These are phyloP conservation scores for Molorchus minor DNA, from an alignment of 2,888 invertebrate species.

Conservation along the genomic window DNA sequence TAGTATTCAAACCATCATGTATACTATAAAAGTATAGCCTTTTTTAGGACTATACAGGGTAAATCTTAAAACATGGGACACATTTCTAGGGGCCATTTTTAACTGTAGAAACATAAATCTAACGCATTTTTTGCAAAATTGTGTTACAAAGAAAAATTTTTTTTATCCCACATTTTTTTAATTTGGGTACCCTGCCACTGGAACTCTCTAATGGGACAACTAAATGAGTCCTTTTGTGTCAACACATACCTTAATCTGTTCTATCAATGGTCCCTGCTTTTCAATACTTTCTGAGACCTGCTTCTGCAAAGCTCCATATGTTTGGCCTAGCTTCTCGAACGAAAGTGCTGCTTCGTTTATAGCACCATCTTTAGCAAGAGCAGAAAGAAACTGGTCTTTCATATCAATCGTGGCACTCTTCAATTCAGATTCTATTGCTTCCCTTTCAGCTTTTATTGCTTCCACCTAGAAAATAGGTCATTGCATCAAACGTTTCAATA, in stretches of 20 bases:
- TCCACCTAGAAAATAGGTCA: slow-evolving; percentile 70
- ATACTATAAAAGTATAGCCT: no score
- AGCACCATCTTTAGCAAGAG: slow-evolving; percentile 79
- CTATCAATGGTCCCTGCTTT: slow-evolving; percentile 75
- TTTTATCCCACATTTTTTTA: no score
- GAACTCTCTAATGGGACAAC: no score
- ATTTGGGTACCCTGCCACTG: no score
- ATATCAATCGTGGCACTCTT: slow-evolving; percentile 83
- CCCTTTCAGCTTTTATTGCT: slow-evolving; percentile 86
- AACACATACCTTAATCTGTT: slow-evolving; percentile 70
- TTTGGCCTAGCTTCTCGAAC: slow-evolving; percentile 75
- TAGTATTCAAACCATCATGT: no score
- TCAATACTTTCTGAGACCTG: slow-evolving; percentile 80
- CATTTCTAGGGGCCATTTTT: no score
- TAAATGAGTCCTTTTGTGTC: no score
- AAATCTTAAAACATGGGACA: no score
- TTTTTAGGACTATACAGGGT: no score
- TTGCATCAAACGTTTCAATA: background rate
- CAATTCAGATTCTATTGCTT: slow-evolving; percentile 87
- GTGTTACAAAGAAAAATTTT: no score
- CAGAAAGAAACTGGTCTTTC: slow-evolving; percentile 80
- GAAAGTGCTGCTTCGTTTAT: slow-evolving; percentile 81
- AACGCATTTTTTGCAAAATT: no score
- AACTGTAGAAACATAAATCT: no score
- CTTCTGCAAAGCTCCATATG: slow-evolving; percentile 80